Percentiles rank a stretch among this genome's conserved stretches.
Conservation (phyloP, 2,113 vertebrate species). For the Oreochromis tanganicae region DNA sequence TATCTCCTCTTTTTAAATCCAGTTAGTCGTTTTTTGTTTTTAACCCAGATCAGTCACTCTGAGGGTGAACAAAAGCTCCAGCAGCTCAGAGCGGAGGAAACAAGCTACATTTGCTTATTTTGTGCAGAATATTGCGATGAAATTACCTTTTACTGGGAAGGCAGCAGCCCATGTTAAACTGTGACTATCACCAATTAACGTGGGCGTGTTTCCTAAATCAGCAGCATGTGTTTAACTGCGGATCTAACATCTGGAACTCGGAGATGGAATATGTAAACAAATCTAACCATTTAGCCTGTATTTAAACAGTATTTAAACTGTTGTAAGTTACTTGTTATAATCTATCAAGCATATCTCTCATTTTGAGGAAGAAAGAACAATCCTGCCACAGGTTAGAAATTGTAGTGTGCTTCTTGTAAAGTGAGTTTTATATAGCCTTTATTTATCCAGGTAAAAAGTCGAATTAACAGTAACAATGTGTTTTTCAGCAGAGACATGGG, state of each 20-base stretch:
- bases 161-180: background rate
- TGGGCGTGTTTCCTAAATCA: background rate
- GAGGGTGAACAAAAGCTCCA: background rate
- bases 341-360: background rate
- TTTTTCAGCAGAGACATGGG: background rate
- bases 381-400: background rate
- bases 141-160: background rate
- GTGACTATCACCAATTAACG: background rate
- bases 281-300: background rate
- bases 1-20: accelerated
- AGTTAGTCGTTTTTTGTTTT: background rate
- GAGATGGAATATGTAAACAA: background rate
- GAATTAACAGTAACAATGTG: background rate
- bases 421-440: too few species aligned
- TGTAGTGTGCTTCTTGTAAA: background rate
- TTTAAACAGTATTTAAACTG: background rate
- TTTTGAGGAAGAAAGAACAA: background rate
- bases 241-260: background rate
- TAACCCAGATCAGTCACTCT: accelerated
- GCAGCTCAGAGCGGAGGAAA: background rate
- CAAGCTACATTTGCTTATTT: background rate
- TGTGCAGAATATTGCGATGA: background rate
- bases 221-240: background rate
- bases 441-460: background rate
- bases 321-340: background rate